A percentile compares a stretch with the other conserved stretches of the same genome.
phyloP scores from a whole-genome alignment of 2,888 invertebrate species.

The Calameuta pallipes region DNA sequence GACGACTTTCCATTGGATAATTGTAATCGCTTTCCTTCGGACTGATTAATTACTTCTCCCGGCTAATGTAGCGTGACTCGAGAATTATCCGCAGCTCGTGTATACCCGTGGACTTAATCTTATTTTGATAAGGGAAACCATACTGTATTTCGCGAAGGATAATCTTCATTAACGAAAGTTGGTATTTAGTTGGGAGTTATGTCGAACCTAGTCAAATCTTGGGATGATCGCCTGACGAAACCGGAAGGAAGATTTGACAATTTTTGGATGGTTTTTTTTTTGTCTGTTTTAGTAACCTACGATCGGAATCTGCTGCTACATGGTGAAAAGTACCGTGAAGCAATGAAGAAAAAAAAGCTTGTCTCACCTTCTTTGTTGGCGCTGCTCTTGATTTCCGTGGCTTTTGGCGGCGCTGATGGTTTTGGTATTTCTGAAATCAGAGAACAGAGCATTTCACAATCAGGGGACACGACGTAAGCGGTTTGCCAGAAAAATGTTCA shows the following conservation, averaged over 20 bases:
- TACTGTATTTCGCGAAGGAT: background rate
- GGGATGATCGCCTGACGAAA: background rate
- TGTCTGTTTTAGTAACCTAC: background rate
- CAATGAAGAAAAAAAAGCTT: background rate
- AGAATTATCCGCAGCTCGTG: no score
- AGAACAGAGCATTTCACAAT: constrained; percentile 3
- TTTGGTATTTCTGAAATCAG: constrained; percentile 83
- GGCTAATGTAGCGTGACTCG: background rate
- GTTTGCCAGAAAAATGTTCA: background rate
- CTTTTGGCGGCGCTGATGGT: constrained; percentile 86
- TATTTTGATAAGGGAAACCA: background rate
- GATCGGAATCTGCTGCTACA: background rate
- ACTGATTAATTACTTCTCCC: background rate
- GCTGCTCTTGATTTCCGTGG: constrained; percentile 82
- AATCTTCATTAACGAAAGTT: background rate
- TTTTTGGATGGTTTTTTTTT: background rate
- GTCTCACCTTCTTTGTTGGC: constrained; percentile 81
- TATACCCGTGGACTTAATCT: background rate
- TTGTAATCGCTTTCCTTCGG: background rate
- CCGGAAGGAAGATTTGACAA: background rate
- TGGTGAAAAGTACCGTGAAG: background rate
- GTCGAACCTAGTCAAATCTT: background rate
- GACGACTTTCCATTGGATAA: background rate
- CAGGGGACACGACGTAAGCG: background rate
- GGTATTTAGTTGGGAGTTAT: background rate